Conservation (phyloP, 2,797 vertebrate species). For the Crossoptilon crossoptilon region DNA sequence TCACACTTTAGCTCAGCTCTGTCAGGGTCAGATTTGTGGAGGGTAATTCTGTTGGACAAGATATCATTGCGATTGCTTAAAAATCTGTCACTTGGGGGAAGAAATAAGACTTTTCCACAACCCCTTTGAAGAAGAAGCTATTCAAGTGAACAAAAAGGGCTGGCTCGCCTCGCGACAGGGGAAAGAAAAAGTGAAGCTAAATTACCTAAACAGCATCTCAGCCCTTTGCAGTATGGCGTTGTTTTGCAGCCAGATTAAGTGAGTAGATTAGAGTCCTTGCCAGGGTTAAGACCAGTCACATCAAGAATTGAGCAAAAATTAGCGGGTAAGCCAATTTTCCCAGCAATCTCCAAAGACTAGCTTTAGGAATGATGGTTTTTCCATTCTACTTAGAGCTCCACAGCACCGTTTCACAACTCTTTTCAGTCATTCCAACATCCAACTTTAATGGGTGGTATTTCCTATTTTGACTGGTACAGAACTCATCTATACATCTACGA, state of each 20-base stretch:
- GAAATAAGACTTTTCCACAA: constrained; percentile 50
- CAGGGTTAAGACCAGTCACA: constrained; percentile 22
- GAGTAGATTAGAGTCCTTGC: constrained; percentile 33
- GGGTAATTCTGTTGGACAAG: constrained; percentile 60
- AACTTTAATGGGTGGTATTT: constrained; percentile 62
- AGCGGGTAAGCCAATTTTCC: constrained; percentile 41
- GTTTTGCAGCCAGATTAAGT: constrained; percentile 49
- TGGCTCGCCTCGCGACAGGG: constrained; percentile 16
- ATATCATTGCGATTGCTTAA: constrained; percentile 47
- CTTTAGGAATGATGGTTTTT: constrained; percentile 47
- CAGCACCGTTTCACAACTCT: constrained; percentile 16
- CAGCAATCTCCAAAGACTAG: constrained; percentile 46
- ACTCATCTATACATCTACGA: constrained; percentile 32
- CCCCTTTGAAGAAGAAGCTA: constrained; percentile 51
- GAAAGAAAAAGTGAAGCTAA: constrained; percentile 4
- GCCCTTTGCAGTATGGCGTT: neutral
- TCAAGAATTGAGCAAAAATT: neutral
- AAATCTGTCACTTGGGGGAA: constrained; percentile 56
- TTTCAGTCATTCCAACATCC: constrained; percentile 12
- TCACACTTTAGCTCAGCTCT: constrained; percentile 42
- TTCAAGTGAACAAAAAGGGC: constrained; percentile 45
- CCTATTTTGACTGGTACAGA: constrained; percentile 67
- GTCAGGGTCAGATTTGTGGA: constrained; percentile 66
- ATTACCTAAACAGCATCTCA: constrained; percentile 53
- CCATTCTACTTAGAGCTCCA: neutral